phyloP scores from a whole-genome alignment of 2,113 vertebrate species.

The Glaucomys volans region DNA sequence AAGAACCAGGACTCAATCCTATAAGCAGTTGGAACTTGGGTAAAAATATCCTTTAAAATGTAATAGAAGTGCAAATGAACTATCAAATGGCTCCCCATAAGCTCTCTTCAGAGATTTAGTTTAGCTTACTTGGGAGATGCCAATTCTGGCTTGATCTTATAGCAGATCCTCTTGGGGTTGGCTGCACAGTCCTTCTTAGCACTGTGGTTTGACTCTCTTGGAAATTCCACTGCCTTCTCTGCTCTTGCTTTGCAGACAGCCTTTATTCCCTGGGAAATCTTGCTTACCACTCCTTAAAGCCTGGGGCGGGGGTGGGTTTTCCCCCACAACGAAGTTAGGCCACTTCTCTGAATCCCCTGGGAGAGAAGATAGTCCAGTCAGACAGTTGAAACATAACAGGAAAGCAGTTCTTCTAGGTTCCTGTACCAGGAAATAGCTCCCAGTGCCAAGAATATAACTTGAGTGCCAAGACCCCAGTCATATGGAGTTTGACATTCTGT shows the following conservation, averaged over 20 bases:
- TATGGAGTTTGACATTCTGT: conserved; percentile 64
- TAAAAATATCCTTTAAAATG: conserved; percentile 25
- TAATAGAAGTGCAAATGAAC: background rate
- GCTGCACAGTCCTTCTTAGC: background rate
- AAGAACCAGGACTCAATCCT: conserved; percentile 1
- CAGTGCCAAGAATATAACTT: conserved; percentile 54
- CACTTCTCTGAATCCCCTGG: conserved; percentile 11
- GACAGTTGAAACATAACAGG: conserved; percentile 73
- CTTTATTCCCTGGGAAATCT: conserved; percentile 38
- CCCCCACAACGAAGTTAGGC: background rate
- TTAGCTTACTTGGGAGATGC: background rate
- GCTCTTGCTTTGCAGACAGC: background rate
- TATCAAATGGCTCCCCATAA: background rate
- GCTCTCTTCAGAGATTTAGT: background rate
- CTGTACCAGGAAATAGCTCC: conserved; percentile 75
- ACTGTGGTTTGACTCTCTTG: background rate
- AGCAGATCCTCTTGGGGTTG: background rate
- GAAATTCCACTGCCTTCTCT: background rate
- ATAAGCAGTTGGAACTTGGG: background rate
- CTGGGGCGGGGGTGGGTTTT: conserved; percentile 16
- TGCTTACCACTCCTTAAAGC: background rate
- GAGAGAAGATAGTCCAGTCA: conserved; percentile 55
- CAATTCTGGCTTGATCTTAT: background rate
- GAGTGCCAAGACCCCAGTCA: conserved; percentile 68
- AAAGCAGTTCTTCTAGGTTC: conserved; percentile 70